Base-by-base conservation (phyloP, 30 jellyfish, hydroid and myxozoan genomes). In the Hydra vulgaris region DNA sequence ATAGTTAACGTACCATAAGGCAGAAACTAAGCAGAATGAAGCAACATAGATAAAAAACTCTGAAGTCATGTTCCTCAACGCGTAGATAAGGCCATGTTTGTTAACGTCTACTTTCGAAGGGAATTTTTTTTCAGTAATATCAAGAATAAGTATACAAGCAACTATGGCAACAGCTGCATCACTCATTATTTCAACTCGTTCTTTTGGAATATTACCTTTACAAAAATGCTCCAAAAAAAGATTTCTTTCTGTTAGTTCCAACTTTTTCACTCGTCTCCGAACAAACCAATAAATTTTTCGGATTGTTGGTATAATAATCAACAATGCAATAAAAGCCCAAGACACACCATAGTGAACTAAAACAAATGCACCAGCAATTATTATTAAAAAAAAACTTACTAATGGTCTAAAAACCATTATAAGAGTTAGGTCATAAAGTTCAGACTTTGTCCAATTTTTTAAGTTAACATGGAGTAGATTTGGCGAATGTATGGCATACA, bases 131-230 rank as follows among this genome's bases (percentile, higher is more conserved):
- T 56, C 81, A 1, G 83, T 70, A 22, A 80, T 80, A 25, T 80
- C 87, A 7, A 80, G 72, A 8, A 80, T 80, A 23, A 80, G 4
- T 0, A 80, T 26, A 25, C 87, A 80, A 18, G 87, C 87, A 25
- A 80, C 66, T 23, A 80, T 80, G 15, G 87, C 87, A 66, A 70
- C 15, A 66, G 87, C 87, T 66, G 87, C 87, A 80, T 80, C 87
- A 26, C 83, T 80, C 80, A 80, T 66, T 15, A 69, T 66, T 25
- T 66, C 87, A 0, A 80, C 83, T 4, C 87, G 68, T 80, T 80
- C 87, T 70, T 80, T 80, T 16, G 73, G 18, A 25, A 80, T 66
- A 70, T 80, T 80, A 16, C 87, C 87, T 66, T 66, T 68, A 22
- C 72, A 27, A 27, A 80, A 70, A 52, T 66, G 71, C 8, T 1